These are phyloP conservation scores for Aphodius granarius DNA, from an alignment of 2,888 invertebrate species.

Conservation along the genomic window DNA sequence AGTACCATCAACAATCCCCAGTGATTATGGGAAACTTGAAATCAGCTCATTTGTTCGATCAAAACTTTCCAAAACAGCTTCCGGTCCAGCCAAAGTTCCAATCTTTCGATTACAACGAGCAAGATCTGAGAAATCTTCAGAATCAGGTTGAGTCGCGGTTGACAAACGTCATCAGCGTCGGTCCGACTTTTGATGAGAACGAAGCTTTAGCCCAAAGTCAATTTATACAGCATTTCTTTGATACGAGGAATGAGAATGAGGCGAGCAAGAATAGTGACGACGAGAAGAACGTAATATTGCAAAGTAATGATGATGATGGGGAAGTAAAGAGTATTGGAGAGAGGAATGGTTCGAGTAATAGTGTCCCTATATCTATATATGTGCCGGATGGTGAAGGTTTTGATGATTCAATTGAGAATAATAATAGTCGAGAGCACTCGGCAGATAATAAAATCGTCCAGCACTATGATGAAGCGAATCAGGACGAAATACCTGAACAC, in stretches of 20 bases:
- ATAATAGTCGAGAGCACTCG: slow-evolving; percentile 1
- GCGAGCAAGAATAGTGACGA: slow-evolving; percentile 36
- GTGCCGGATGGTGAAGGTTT: slow-evolving; percentile 48
- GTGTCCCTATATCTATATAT: slow-evolving; percentile 60
- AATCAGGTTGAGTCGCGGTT: slow-evolving; percentile 45
- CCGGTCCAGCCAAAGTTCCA: slow-evolving; percentile 50
- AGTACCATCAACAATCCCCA: slow-evolving; percentile 45
- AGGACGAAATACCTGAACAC: slow-evolving; percentile 8
- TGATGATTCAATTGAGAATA: slow-evolving; percentile 14
- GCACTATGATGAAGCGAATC: slow-evolving; percentile 10
- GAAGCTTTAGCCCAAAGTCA: slow-evolving; percentile 41
- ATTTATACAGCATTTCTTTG: slow-evolving; percentile 44
- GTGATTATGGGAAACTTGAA: slow-evolving; percentile 36
- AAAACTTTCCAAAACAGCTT: slow-evolving; percentile 40
- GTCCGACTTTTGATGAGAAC: slow-evolving; percentile 36
- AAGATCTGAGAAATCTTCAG: slow-evolving; percentile 38
- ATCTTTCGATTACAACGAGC: slow-evolving; percentile 56
- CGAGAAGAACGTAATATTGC: slow-evolving; percentile 64
- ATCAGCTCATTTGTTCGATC: slow-evolving; percentile 46
- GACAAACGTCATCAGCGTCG: slow-evolving; percentile 45
- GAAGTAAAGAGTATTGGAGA: slow-evolving; percentile 52
- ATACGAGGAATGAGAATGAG: slow-evolving; percentile 34
- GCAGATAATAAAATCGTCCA: slow-evolving; percentile 2
- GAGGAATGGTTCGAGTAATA: slow-evolving; percentile 45
- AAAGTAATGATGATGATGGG: slow-evolving; percentile 61